These are phyloP conservation scores for Pygoscelis antarcticus DNA, from an alignment of 2,113 vertebrate species.

Conservation along the genomic window DNA sequence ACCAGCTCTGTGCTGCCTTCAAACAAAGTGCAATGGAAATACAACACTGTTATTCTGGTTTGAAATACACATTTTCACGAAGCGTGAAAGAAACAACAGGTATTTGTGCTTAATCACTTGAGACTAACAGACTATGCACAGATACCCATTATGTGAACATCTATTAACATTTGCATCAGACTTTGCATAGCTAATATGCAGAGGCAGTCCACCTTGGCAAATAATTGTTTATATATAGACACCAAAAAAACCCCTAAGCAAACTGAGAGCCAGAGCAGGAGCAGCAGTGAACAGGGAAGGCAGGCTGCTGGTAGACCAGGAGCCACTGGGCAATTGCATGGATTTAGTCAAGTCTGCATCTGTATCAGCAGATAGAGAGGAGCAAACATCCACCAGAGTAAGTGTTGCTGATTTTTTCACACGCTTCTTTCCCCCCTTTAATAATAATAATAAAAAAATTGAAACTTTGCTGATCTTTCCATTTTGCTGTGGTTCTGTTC, in stretches of 20 bases:
- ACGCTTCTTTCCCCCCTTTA: accelerated
- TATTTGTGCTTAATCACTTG: neutral
- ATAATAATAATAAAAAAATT: accelerated
- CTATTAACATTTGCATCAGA: neutral
- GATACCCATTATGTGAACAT: accelerated
- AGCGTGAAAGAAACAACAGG: neutral
- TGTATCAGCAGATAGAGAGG: neutral
- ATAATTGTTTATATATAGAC: accelerated
- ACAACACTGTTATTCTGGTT: neutral
- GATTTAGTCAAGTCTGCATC: neutral
- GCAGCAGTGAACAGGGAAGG: neutral
- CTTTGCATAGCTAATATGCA: accelerated
- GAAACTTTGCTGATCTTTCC: neutral
- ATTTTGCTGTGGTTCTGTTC: neutral
- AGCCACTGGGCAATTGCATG: neutral
- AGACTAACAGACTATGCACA: neutral
- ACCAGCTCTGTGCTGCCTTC: neutral
- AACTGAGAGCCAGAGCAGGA: neutral
- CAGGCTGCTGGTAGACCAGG: neutral
- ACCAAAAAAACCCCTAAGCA: neutral
- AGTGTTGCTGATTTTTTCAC: accelerated
- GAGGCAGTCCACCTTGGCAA: neutral
- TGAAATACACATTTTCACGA: neutral
- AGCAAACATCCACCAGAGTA: accelerated
- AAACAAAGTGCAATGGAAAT: neutral